A percentile compares a stretch with the other conserved stretches of the same genome.
These are phyloP conservation scores for Albula goreensis DNA, from an alignment of 2,113 vertebrate species.

Conservation along the genomic window DNA sequence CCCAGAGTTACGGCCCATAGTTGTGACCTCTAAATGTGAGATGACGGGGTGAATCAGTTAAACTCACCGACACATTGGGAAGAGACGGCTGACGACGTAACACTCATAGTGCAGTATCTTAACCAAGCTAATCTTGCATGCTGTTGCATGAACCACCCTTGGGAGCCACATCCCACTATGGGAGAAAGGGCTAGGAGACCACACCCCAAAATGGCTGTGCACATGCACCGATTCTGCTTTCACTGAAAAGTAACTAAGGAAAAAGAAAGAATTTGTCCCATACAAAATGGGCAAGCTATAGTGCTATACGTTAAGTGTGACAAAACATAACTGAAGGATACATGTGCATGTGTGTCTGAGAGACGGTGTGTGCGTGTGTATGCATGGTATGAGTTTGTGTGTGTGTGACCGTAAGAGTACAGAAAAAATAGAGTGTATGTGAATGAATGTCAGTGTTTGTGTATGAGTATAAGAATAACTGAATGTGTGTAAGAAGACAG, in stretches of 20 bases:
- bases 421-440: no score
- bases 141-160: background rate
- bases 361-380: no score
- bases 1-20: background rate
- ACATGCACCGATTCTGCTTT: background rate
- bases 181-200: background rate
- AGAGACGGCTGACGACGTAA: background rate
- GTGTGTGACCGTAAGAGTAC: no score
- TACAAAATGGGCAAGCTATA: background rate
- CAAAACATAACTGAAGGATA: constrained; percentile 32
- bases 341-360: no score
- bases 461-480: no score
- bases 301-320: constrained; percentile 26
- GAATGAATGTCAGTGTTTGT: no score
- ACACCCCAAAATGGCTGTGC: background rate
- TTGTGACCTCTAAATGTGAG: background rate
- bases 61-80: background rate
- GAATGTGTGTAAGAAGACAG: no score
- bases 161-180: no score
- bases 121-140: background rate
- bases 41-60: background rate
- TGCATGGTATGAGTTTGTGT: no score
- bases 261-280: constrained; percentile 8
- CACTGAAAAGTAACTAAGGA: constrained; percentile 11
- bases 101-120: background rate